phyloP scores from a whole-genome alignment of 2,888 invertebrate genomes.

The Dilophus febrilis region DNA sequence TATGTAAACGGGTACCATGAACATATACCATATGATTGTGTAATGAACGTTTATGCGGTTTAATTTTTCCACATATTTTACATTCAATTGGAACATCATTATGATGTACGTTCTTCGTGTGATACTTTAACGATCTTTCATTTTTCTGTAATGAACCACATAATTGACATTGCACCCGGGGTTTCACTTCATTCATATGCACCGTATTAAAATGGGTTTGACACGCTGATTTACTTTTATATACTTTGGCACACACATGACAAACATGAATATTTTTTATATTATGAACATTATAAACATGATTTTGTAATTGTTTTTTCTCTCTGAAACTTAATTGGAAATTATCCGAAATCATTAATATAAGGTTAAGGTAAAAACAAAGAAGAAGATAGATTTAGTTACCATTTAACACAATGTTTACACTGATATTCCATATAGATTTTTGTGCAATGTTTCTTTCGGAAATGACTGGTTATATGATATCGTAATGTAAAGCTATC shows the following conservation, averaged over 20 bases:
- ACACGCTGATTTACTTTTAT: too few species aligned
- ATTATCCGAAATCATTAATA: too few species aligned
- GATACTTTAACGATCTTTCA: slow-evolving; percentile 12
- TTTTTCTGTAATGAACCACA: slow-evolving; percentile 11
- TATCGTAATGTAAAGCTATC: not conserved
- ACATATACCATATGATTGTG: not conserved
- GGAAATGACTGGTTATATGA: not conserved
- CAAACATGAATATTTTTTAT: too few species aligned
- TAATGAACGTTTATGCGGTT: too few species aligned
- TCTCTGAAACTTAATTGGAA: slow-evolving; percentile 2
- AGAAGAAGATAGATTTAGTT: too few species aligned
- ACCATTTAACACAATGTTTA: too few species aligned
- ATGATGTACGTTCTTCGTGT: not conserved
- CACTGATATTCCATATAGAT: too few species aligned
- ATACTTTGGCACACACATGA: too few species aligned
- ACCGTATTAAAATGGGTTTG: too few species aligned
- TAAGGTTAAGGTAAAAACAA: too few species aligned
- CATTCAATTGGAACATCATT: too few species aligned
- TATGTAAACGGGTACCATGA: slow-evolving; percentile 12
- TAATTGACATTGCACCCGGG: slow-evolving; percentile 5
- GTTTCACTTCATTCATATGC: too few species aligned
- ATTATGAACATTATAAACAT: slow-evolving; percentile 8
- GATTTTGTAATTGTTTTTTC: slow-evolving; percentile 6
- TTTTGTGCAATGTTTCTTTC: not conserved
- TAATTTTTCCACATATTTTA: not conserved